Evolutionary conservation across 2,888 invertebrate genomes (phyloP).

Genomic region (Drosophila pseudotalamancana): DNA sequence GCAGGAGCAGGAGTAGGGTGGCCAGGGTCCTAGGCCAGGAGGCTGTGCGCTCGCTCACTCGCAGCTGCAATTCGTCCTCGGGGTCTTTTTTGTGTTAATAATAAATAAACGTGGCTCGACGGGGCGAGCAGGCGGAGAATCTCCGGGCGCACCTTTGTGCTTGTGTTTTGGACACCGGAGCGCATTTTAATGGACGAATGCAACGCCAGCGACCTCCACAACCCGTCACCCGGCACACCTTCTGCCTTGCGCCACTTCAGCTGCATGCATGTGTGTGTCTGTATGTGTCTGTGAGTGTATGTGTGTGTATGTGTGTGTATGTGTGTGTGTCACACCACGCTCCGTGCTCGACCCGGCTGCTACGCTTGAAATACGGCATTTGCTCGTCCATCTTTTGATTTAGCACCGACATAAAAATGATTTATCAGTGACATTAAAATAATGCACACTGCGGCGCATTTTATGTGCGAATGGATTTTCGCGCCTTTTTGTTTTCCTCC

Average conservation of each 20-base stretch:
- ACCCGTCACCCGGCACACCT: slow-evolving; percentile 29
- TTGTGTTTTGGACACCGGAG: slow-evolving; percentile 74
- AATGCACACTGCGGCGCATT: slow-evolving; percentile 84
- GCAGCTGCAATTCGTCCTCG: slow-evolving; percentile 74
- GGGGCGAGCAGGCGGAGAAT: slow-evolving; percentile 15
- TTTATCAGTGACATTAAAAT: slow-evolving; percentile 84
- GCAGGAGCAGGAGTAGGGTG: neutral
- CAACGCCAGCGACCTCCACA: slow-evolving; percentile 45
- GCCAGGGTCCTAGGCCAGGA: slow-evolving; percentile 36
- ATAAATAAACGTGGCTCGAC: slow-evolving; percentile 73
- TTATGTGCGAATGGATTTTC: slow-evolving; percentile 84
- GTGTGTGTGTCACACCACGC: slow-evolving; percentile 45
- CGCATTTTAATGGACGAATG: slow-evolving; percentile 80
- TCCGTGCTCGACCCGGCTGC: neutral
- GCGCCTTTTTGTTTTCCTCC: slow-evolving; percentile 77
- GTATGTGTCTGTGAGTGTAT: slow-evolving; percentile 45
- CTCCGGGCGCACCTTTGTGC: slow-evolving; percentile 38
- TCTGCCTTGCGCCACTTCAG: slow-evolving; percentile 9
- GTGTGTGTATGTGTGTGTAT: neutral
- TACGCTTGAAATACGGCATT: slow-evolving; percentile 77
- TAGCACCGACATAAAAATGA: slow-evolving; percentile 85
- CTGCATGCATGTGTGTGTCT: slow-evolving; percentile 16
- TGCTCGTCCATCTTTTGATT: slow-evolving; percentile 83
- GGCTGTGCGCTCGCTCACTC: slow-evolving; percentile 35
- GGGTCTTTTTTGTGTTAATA: slow-evolving; percentile 75